Evolutionary conservation across 2,888 invertebrate species (phyloP), one percentile per base, ranked within the genome.

Genomic region (Tanypteryx hageni): DNA sequence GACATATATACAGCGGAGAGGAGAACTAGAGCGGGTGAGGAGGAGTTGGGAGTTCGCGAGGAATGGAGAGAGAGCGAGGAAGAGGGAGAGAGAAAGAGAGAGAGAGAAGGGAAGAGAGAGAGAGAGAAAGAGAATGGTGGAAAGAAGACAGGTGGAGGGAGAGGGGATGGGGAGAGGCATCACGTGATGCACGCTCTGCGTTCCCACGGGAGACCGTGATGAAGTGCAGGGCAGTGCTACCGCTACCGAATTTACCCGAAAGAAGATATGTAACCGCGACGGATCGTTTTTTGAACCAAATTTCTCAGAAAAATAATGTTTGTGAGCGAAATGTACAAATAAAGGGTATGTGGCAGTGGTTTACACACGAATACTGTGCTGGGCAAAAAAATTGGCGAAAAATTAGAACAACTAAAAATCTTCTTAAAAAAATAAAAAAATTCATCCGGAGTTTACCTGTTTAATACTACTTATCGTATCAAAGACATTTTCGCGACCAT

Each of bases 201-300:
- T 85, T 85, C 85, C 85, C 85, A 85, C 85, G 85, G 27, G 85
- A 58, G 57, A 22, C 58, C 85, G 58, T 58, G 57, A 57, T 58
- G n/a, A 27, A 57, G 85, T 57, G 58, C 13, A 22, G 85, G 57
- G n/a, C 31, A 31, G 44, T 27, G 44, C 16, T 18, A 16, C 82
- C 82, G 31, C 14, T 18, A 11, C 84, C 84, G 84, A 84, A 84
- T 84, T 44, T 84, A n/a, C 18, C 18, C 68, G 1, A n/a, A 10
- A 68, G 68, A 10, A n/a, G 22, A 68, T 18, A 68, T 64, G 64
- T n/a, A n/a, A 16, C 7, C 9, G n/a, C 68, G 18, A 68, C 22
- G 68, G n/a, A 68, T 68, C 68, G 18, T 22, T 68, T 68, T 68
- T 22, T 22, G 68, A 68, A 18, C 8, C 64, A n/a, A 14, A 10